Evolutionary conservation across 2,888 invertebrate genomes (phyloP).

Genomic region (Callinectes sapidus): DNA sequence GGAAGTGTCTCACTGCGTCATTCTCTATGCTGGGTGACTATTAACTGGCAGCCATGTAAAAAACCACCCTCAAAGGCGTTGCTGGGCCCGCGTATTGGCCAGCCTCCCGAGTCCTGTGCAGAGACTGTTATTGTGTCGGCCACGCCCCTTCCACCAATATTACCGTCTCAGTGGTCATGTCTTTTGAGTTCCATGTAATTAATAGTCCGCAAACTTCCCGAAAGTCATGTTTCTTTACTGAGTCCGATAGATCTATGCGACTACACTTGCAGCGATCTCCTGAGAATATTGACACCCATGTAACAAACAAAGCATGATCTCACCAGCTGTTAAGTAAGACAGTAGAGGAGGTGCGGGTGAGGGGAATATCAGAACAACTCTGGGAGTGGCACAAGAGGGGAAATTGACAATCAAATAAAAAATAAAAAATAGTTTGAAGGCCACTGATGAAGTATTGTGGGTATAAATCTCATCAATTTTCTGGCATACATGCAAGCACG

Average conservation of each 20-base stretch:
- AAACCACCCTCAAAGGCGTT: conserved; percentile 55
- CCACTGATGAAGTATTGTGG: not conserved
- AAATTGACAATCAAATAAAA: not conserved
- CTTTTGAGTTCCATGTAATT: not conserved
- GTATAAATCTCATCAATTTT: no score
- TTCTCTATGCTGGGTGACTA: conserved; percentile 50
- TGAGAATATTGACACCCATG: no score
- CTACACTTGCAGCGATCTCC: no score
- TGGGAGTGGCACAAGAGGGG: not conserved
- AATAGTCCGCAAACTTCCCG: not conserved
- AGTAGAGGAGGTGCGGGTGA: not conserved
- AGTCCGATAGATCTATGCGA: not conserved
- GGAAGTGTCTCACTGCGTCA: conserved; percentile 34
- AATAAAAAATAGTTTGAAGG: not conserved
- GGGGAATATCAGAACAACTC: no score
- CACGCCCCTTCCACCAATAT: conserved; percentile 29
- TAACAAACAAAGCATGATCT: no score
- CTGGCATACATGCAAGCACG: no score
- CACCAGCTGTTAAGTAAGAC: not conserved
- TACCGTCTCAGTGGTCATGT: conserved; percentile 24
- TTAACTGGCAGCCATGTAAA: conserved; percentile 49
- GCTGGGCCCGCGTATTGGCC: not conserved
- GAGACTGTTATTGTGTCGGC: not conserved
- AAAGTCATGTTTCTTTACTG: not conserved
- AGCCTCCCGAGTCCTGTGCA: not conserved